These are phyloP conservation scores for Macropus fuliginosus DNA, from an alignment of 2,797 vertebrate species.

Conservation along the genomic window DNA sequence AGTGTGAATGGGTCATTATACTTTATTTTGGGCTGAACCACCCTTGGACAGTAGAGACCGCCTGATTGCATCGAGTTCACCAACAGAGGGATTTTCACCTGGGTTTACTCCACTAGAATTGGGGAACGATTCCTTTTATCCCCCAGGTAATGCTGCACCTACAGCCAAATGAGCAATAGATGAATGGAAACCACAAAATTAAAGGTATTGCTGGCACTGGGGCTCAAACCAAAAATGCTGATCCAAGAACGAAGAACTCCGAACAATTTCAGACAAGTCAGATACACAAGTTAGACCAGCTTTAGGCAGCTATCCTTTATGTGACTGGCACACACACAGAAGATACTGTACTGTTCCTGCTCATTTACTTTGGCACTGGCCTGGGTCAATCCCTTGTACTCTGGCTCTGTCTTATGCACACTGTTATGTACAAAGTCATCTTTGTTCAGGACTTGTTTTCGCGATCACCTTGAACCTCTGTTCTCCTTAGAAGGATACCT, in stretches of 20 bases:
- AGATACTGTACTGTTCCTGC: background rate
- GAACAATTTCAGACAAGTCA: slow-evolving; percentile 75
- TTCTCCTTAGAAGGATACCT: slow-evolving; percentile 29
- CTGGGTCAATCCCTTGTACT: slow-evolving; percentile 21
- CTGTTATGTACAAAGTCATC: slow-evolving; percentile 52
- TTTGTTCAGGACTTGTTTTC: slow-evolving; percentile 61
- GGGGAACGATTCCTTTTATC: slow-evolving; percentile 61
- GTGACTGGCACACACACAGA: slow-evolving; percentile 11
- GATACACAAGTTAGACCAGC: slow-evolving; percentile 55
- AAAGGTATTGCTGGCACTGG: slow-evolving; percentile 69
- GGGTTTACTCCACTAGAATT: slow-evolving; percentile 56
- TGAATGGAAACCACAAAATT: slow-evolving; percentile 75
- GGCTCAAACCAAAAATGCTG: slow-evolving; percentile 67
- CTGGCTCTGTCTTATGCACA: slow-evolving; percentile 51
- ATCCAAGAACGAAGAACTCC: slow-evolving; percentile 67
- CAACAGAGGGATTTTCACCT: slow-evolving; percentile 51
- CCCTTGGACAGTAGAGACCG: slow-evolving; percentile 55
- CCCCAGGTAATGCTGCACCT: slow-evolving; percentile 56
- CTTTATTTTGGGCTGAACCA: slow-evolving; percentile 66
- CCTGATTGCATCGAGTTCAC: slow-evolving; percentile 40
- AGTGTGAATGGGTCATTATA: slow-evolving; percentile 45
- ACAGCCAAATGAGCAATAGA: slow-evolving; percentile 54
- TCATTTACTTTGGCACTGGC: slow-evolving; percentile 43
- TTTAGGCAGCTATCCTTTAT: slow-evolving; percentile 53
- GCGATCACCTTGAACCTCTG: slow-evolving; percentile 47